phyloP scores from a whole-genome alignment of 2,113 vertebrate species.

The Istiophorus platypterus region DNA sequence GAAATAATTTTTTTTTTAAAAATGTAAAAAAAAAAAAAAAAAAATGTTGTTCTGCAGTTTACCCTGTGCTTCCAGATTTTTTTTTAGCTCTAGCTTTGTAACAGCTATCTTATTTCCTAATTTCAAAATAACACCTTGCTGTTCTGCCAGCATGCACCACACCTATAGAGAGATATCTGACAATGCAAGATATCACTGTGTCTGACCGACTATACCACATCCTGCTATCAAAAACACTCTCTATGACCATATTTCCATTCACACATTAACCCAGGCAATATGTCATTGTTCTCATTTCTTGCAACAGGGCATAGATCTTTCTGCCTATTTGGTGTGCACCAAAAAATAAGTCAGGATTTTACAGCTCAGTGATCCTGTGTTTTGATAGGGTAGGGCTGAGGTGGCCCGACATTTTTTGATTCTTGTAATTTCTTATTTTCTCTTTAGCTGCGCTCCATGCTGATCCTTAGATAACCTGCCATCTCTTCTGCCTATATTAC shows the following conservation, averaged over 20 bases:
- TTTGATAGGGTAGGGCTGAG: conserved; percentile 39
- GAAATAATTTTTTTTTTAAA: too few relatives aligned
- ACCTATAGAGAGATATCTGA: conserved; percentile 17
- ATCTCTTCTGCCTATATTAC: conserved; percentile 56
- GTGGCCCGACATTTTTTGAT: conserved; percentile 41
- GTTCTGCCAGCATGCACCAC: not conserved
- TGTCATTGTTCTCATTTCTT: conserved; percentile 54
- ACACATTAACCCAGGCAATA: conserved; percentile 32
- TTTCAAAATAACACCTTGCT: conserved; percentile 19
- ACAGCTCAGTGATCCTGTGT: conserved; percentile 49
- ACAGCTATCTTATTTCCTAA: conserved; percentile 26
- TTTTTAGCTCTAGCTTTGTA: conserved; percentile 19
- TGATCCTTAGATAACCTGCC: conserved; percentile 63
- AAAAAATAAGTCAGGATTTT: conserved; percentile 57
- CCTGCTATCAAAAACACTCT: conserved; percentile 24
- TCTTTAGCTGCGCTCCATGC: conserved; percentile 33
- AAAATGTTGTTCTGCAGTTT: conserved; percentile 19
- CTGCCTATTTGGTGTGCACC: conserved; percentile 41
- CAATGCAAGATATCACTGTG: conserved; percentile 20
- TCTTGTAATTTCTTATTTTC: conserved; percentile 58
- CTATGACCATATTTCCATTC: conserved; percentile 34
- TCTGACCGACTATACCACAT: conserved; percentile 28
- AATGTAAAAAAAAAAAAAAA: not conserved
- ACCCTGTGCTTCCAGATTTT: conserved; percentile 10
- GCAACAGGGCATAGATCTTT: conserved; percentile 35